Percentiles rank a stretch among this genome's conserved stretches.
Evolutionary conservation across 2,113 vertebrate genomes (phyloP).

Genomic region (Nycticebus coucang): DNA sequence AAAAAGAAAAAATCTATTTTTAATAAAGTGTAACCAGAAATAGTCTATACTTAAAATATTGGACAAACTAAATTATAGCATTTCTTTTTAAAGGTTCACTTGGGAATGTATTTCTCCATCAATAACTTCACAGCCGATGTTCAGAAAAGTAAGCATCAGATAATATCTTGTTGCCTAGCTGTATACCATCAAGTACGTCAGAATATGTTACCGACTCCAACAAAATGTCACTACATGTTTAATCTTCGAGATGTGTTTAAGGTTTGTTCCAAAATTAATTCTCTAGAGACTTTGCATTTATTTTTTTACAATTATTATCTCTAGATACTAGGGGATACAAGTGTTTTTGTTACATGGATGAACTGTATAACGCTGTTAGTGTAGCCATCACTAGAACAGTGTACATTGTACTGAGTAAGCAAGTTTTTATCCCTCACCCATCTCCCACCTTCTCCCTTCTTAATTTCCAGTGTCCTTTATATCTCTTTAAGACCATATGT

Average conservation of each 20-base stretch:
- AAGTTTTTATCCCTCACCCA: too few species aligned
- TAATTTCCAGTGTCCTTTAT: too few species aligned
- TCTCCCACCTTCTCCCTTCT: too few species aligned
- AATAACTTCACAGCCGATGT: conserved; percentile 76
- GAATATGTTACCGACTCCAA: conserved; percentile 77
- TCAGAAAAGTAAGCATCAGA: conserved; percentile 67
- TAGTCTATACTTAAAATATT: not conserved
- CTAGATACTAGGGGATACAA: too few species aligned
- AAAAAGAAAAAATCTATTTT: not conserved
- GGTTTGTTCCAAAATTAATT: conserved; percentile 54
- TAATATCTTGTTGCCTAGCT: conserved; percentile 69
- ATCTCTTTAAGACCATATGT: too few species aligned
- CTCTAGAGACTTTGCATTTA: not conserved
- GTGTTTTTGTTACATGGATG: too few species aligned
- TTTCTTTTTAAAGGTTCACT: conserved; percentile 71
- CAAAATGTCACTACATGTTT: conserved; percentile 83
- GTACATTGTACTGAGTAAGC: too few species aligned
- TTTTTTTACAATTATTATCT: too few species aligned
- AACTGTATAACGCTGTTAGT: too few species aligned
- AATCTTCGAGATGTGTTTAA: conserved; percentile 82
- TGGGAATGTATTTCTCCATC: conserved; percentile 73
- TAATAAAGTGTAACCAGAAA: not conserved
- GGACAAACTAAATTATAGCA: not conserved
- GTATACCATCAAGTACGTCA: conserved; percentile 74
- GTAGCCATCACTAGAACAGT: too few species aligned